phyloP scores from a whole-genome alignment of 2,113 vertebrate species.

The Dendrocopos noguchii region DNA sequence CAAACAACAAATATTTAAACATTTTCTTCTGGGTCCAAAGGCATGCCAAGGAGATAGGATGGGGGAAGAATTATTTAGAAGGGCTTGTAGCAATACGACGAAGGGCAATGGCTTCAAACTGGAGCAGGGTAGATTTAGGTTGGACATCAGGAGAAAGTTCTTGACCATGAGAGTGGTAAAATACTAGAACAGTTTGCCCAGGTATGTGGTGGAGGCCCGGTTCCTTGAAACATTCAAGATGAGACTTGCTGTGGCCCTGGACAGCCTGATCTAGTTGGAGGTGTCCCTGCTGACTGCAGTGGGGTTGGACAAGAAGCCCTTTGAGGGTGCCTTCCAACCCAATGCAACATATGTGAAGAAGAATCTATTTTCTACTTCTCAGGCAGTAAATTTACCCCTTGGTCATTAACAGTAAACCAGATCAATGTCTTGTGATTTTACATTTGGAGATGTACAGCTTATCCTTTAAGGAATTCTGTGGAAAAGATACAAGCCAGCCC shows the following conservation, averaged over 20 bases:
- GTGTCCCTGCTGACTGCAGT: background rate
- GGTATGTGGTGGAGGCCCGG: background rate
- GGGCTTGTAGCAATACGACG: too few species aligned
- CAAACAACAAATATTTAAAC: background rate
- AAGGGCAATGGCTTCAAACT: background rate
- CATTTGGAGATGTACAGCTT: background rate
- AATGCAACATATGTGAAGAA: background rate
- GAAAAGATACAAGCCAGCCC: background rate
- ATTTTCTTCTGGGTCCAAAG: background rate
- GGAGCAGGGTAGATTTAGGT: background rate
- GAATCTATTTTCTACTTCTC: background rate
- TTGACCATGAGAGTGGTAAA: background rate
- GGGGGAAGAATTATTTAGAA: too few species aligned
- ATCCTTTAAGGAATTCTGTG: background rate
- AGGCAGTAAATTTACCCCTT: background rate
- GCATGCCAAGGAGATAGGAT: background rate
- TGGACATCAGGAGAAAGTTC: background rate
- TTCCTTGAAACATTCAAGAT: background rate
- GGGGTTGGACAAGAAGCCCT: background rate
- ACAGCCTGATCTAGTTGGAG: background rate
- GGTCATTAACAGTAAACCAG: background rate
- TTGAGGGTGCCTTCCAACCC: background rate
- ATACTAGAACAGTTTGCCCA: background rate
- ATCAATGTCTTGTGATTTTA: background rate
- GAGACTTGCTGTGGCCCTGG: too few species aligned